A percentile compares a stretch with the other conserved stretches of the same genome.
Evolutionary conservation across 2,797 vertebrate genomes (phyloP).

Genomic region (Psittacula echo): DNA sequence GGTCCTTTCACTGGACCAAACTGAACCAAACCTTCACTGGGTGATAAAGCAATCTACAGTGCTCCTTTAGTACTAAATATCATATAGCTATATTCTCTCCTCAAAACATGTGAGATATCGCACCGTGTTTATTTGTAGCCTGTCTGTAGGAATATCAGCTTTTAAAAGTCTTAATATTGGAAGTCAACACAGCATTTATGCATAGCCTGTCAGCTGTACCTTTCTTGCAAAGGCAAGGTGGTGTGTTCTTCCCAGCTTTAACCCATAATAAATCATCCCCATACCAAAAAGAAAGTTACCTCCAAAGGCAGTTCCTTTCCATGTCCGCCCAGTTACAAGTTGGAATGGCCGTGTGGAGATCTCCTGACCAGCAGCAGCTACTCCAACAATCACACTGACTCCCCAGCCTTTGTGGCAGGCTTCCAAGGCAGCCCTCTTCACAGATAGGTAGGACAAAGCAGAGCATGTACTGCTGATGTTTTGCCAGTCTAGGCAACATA

Average conservation of each 20-base stretch:
- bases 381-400: conserved; percentile 89
- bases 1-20: not conserved
- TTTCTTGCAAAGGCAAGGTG: not conserved
- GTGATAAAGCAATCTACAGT: not conserved
- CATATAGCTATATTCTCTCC: not conserved
- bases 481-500: not conserved
- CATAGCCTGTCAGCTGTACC: not conserved
- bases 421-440: conserved; percentile 90
- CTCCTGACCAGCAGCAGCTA: conserved; percentile 85
- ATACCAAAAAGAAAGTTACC: conserved; percentile 73
- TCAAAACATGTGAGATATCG: not conserved
- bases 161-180: not conserved
- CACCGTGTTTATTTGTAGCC: not conserved
- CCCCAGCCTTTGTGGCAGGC: conserved; percentile 91
- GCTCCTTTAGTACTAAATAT: not conserved
- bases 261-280: not conserved
- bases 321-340: conserved; percentile 89
- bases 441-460: not conserved
- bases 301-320: conserved; percentile 92
- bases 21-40: not conserved
- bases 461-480: not conserved
- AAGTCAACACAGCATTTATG: not conserved
- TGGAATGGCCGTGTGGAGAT: conserved; percentile 86
- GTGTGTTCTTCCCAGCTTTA: not conserved
- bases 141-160: not conserved